Percentiles rank a stretch among this genome's conserved stretches.
Conservation (phyloP, 2,888 invertebrate genomes). For the Onchidella celtica region DNA sequence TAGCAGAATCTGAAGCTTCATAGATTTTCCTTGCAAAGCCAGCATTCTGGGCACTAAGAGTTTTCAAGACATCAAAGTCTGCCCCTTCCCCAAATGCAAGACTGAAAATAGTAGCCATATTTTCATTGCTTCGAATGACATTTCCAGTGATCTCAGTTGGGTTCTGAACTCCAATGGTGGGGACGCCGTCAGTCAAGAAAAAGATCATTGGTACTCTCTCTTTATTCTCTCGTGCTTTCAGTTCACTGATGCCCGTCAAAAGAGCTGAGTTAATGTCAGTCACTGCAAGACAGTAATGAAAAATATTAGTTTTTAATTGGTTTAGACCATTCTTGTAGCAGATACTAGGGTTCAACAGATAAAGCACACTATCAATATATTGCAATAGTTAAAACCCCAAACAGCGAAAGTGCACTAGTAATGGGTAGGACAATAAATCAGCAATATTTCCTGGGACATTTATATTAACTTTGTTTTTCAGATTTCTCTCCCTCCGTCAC, state of each 20-base stretch:
- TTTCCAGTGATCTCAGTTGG: conserved; percentile 70
- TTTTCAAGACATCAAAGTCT: conserved; percentile 85
- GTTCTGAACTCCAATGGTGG: conserved; percentile 78
- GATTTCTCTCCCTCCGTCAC: no score
- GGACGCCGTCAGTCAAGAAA: conserved; percentile 81
- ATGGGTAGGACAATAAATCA: no score
- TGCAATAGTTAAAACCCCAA: no score
- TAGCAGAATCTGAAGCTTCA: conserved; percentile 86
- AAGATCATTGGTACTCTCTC: conserved; percentile 73
- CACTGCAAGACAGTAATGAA: conserved; percentile 55
- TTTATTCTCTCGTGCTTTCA: conserved; percentile 49
- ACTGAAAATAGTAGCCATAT: conserved; percentile 82
- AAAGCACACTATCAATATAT: no score
- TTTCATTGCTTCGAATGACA: conserved; percentile 58
- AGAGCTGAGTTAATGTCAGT: conserved; percentile 69
- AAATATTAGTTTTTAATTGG: no score
- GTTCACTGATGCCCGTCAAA: conserved; percentile 57
- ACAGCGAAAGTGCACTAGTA: no score
- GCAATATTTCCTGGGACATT: no score
- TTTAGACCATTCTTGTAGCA: no score
- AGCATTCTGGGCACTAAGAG: conserved; percentile 85
- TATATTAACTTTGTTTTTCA: no score
- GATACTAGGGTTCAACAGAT: no score
- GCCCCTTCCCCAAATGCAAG: conserved; percentile 88
- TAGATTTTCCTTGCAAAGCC: conserved; percentile 88